Conservation (phyloP, 2,113 vertebrate genomes). For the Athene noctua region DNA sequence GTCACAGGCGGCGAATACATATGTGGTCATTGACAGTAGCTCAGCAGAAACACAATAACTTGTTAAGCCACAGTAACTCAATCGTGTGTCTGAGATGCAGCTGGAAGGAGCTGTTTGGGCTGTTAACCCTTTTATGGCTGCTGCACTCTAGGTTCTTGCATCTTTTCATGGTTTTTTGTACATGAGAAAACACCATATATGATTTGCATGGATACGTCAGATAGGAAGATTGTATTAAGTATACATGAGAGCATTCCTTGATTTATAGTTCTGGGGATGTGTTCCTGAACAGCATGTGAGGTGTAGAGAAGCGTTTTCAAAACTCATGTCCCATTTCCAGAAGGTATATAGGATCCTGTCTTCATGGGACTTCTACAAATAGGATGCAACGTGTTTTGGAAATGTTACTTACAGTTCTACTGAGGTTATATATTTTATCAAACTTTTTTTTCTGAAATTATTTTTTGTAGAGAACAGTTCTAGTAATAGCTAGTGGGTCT, state of each 20-base stretch:
- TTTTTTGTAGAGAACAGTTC: not conserved
- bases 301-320: not conserved
- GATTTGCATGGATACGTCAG: not conserved
- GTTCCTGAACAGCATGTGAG: not conserved
- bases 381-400: not conserved
- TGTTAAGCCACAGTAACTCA: constrained; percentile 63
- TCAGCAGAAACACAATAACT: constrained; percentile 64
- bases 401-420: not conserved
- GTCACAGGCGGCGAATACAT: constrained; percentile 30
- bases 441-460: not conserved
- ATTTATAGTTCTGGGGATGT: not conserved
- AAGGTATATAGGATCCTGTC: not conserved
- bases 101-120: constrained; percentile 37
- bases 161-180: not conserved
- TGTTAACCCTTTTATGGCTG: constrained; percentile 7
- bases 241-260: not conserved
- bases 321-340: not conserved
- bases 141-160: not conserved
- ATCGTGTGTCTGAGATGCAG: constrained; percentile 46
- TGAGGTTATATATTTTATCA: not conserved
- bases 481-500: not conserved
- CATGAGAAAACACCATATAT: not conserved
- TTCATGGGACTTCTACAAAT: not conserved
- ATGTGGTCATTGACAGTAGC: constrained; percentile 66
- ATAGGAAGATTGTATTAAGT: not conserved